Evolutionary conservation across 2,888 invertebrate genomes (phyloP).

Genomic region (Xanthostigma xanthostigma): DNA sequence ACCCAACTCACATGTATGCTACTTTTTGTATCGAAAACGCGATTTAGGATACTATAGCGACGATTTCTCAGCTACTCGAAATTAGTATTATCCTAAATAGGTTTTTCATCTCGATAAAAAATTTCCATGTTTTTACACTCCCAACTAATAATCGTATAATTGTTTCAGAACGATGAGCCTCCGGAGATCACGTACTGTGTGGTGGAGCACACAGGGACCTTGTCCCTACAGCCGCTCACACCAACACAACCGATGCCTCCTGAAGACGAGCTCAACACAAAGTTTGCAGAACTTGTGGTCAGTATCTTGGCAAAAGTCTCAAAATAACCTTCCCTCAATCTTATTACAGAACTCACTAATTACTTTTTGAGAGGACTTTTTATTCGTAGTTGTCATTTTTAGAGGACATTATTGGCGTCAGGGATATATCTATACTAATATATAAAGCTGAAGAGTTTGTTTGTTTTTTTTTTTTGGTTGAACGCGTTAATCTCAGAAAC

Average conservation of each 20-base stretch:
- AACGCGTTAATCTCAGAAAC: too few relatives aligned
- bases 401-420: too few relatives aligned
- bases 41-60: too few relatives aligned
- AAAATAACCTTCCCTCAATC: not conserved
- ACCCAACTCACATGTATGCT: too few relatives aligned
- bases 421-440: too few relatives aligned
- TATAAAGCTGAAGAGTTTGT: too few relatives aligned
- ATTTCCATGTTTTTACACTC: slow-evolving; percentile 11
- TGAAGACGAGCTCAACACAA: slow-evolving; percentile 80
- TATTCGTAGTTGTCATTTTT: too few relatives aligned
- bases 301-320: slow-evolving; percentile 23
- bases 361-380: too few relatives aligned
- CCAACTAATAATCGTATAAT: not conserved
- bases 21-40: too few relatives aligned
- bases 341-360: too few relatives aligned
- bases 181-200: slow-evolving; percentile 92
- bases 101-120: not conserved
- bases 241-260: slow-evolving; percentile 91
- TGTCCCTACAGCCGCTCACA: slow-evolving; percentile 76
- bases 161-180: slow-evolving; percentile 75
- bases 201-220: slow-evolving; percentile 74
- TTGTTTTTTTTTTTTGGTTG: too few relatives aligned
- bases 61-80: not conserved
- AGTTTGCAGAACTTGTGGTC: slow-evolving; percentile 87
- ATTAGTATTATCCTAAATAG: not conserved